phyloP scores from a whole-genome alignment of 1,140 invertebrate species.

The Sycophila sp. region DNA sequence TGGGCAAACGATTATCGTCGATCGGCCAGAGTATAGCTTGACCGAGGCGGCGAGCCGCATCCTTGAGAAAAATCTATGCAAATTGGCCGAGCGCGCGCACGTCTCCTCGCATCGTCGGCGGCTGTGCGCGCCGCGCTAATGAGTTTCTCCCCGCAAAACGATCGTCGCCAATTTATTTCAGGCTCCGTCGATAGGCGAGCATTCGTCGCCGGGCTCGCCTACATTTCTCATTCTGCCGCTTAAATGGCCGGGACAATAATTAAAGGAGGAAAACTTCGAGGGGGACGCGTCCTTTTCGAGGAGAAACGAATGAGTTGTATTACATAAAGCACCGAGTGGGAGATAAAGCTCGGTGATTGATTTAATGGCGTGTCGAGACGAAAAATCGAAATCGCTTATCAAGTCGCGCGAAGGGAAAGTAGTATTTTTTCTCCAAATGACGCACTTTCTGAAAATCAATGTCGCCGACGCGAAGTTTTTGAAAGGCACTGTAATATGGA shows the following conservation, averaged over 20 bases:
- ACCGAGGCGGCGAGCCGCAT: neutral
- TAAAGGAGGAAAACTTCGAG: too few species aligned
- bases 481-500: too few species aligned
- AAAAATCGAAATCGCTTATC: neutral
- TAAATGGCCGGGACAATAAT: too few species aligned
- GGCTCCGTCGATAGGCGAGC: neutral
- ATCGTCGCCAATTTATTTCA: conserved; percentile 18
- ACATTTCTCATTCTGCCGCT: neutral
- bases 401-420: neutral
- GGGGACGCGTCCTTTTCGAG: too few species aligned
- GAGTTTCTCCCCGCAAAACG: conserved; percentile 6
- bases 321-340: neutral
- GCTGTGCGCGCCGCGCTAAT: conserved; percentile 18
- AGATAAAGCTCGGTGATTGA: neutral
- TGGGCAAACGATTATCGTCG: conserved; percentile 22
- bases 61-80: conserved; percentile 35
- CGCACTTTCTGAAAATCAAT: too few species aligned
- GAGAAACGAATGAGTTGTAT: neutral
- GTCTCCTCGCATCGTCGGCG: neutral
- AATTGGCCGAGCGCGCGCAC: conserved; percentile 2
- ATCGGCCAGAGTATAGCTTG: neutral
- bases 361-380: conserved; percentile 1
- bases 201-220: neutral
- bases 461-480: too few species aligned
- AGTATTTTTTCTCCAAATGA: neutral